phyloP scores from a whole-genome alignment of 2,797 vertebrate genomes.

The Spheniscus humboldti region DNA sequence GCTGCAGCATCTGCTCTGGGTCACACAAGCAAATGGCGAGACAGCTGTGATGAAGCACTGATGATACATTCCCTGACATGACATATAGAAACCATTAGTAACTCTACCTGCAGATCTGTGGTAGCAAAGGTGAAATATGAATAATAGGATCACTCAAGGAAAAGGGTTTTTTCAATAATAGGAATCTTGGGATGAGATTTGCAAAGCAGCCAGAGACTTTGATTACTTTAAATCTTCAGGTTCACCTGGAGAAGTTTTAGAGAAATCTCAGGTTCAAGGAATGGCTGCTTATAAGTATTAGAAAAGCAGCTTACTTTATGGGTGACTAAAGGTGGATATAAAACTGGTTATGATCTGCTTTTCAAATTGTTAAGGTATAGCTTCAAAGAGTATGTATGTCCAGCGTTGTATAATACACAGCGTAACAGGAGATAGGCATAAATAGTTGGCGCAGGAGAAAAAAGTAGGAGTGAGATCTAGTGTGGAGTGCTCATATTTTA shows the following conservation, averaged over 20 bases:
- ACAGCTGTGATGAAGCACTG: neutral
- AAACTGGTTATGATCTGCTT: neutral
- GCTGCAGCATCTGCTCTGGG: neutral
- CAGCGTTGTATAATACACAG: neutral
- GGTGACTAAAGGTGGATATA: neutral
- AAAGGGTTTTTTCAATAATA: neutral
- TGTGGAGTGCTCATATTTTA: neutral
- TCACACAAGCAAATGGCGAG: neutral
- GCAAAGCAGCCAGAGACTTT: neutral
- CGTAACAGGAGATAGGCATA: accelerated
- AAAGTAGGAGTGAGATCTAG: neutral
- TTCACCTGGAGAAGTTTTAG: neutral
- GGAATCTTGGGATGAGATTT: neutral
- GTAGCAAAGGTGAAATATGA: neutral
- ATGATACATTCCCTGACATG: neutral
- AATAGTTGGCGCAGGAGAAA: neutral
- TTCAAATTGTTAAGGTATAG: neutral
- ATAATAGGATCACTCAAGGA: neutral
- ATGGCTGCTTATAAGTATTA: neutral
- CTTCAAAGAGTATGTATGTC: neutral
- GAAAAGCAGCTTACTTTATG: neutral
- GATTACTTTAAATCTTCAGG: neutral
- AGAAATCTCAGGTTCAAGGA: neutral
- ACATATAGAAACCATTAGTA: neutral
- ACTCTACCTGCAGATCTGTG: neutral